Base-by-base conservation (phyloP, 2,888 invertebrate species). In the Diplazon laetatorius region DNA sequence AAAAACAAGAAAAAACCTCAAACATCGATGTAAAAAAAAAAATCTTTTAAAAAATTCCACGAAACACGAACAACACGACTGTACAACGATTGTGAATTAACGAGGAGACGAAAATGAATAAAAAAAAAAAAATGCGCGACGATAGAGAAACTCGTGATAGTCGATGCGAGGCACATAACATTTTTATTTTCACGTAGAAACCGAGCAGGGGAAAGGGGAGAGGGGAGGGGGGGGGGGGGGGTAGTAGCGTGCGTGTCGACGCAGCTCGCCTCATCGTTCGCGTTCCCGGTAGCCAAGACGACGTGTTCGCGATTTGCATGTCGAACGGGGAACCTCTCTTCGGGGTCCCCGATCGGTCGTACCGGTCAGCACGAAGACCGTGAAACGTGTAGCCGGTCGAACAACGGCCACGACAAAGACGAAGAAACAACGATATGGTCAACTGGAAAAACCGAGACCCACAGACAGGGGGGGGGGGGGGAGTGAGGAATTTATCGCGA, bases 401-500 rank as follows among this genome's bases (percentile, higher is more conserved):
- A n/a, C n/a, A n/a, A n/a, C n/a, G n/a, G n/a, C n/a, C n/a, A n/a
- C n/a, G n/a, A n/a, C n/a, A 46, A 3, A 2, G 16, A 46, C 14
- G 5, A 59, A 12, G n/a, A n/a, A n/a, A 25, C 30, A 25, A 30
- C n/a, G n/a, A 20, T 25, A 39, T 35, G 14, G 44, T 59, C 37
- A 52, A 35, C 35, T 50, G 74, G 59, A 68, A 74, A 66, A 66
- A 42, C 74, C 74, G 66, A 74, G 66, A 50, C 66, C 10, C n/a
- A n/a, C n/a, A n/a, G n/a, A n/a, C n/a, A n/a, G n/a, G n/a, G n/a
- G n/a, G n/a, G n/a, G n/a, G n/a, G n/a, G n/a, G n/a, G n/a, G n/a
- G n/a, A n/a, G n/a, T n/a, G n/a, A 50, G 59, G 10, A 35, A 57
- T 59, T 73, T 73, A 57, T 65, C 48, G 73, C 37, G 46, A 42